Percentiles rank a stretch among this genome's conserved stretches.
phyloP scores from a whole-genome alignment of 2,797 vertebrate genomes.

The Iguana delicatissima region DNA sequence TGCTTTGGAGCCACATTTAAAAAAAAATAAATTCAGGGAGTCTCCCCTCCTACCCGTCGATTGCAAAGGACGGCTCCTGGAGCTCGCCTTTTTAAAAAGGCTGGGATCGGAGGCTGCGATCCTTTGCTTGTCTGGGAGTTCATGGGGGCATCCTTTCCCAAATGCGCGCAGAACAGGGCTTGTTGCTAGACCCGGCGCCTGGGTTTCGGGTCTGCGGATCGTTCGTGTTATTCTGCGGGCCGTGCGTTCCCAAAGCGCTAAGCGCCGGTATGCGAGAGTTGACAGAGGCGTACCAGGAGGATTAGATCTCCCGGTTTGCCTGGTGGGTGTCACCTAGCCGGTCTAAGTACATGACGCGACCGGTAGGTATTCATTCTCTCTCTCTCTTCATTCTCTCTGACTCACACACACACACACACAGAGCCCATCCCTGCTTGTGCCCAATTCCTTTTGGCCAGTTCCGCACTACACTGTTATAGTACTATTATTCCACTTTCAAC shows the following conservation, averaged over 20 bases:
- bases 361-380: not conserved
- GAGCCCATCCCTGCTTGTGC: too few relatives aligned
- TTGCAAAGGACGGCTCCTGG: too few relatives aligned
- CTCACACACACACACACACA: too few relatives aligned
- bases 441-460: not conserved
- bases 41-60: not conserved
- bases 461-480: too few relatives aligned
- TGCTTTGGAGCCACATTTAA: too few relatives aligned
- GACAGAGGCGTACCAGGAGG: not conserved
- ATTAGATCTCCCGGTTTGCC: not conserved
- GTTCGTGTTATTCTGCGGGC: not conserved
- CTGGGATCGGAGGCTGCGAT: not conserved
- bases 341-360: not conserved
- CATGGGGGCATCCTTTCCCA: too few relatives aligned
- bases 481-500: too few relatives aligned
- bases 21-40: not conserved
- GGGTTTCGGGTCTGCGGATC: not conserved
- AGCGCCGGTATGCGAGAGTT: not conserved
- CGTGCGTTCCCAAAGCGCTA: not conserved
- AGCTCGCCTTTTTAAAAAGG: not conserved
- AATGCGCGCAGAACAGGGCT: too few relatives aligned
- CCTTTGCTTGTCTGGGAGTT: too few relatives aligned
- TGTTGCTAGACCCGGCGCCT: too few relatives aligned
- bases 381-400: not conserved
- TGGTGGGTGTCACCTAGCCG: too few relatives aligned